A percentile compares a stretch with the other conserved stretches of the same genome.
Conservation (phyloP, 2,797 vertebrate genomes). For the Brachyrhaphis roseni region DNA sequence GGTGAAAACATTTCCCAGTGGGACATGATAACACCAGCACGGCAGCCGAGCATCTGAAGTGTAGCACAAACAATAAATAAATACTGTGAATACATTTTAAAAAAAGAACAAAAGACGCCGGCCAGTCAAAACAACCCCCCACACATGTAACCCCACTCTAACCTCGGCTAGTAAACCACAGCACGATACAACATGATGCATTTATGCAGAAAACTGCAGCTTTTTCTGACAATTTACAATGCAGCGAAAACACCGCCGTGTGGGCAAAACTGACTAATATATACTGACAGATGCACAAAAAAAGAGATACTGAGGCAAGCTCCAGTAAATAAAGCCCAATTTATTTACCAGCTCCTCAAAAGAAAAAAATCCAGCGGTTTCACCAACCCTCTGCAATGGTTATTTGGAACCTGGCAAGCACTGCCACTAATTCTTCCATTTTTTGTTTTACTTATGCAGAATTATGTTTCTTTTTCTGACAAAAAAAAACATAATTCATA, state of each 20-base stretch:
- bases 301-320: neutral
- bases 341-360: neutral
- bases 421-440: neutral
- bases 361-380: neutral
- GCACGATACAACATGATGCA: slow-evolving; percentile 23
- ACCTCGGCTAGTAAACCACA: slow-evolving; percentile 47
- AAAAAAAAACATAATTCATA: neutral
- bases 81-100: slow-evolving; percentile 21
- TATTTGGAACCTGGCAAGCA: neutral
- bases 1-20: slow-evolving; percentile 65
- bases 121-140: slow-evolving; percentile 47
- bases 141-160: slow-evolving; percentile 40
- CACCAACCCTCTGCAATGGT: neutral
- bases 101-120: slow-evolving; percentile 33
- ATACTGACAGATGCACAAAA: slow-evolving; percentile 10
- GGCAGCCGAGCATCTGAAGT: slow-evolving; percentile 54
- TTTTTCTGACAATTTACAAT: slow-evolving; percentile 40
- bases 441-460: neutral
- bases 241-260: neutral
- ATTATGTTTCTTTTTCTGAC: no score
- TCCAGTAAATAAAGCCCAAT: neutral
- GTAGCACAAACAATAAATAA: slow-evolving; percentile 9
- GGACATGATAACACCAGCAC: slow-evolving; percentile 51
- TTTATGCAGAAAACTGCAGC: slow-evolving; percentile 49
- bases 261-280: slow-evolving; percentile 26